phyloP scores from a whole-genome alignment of 2,113 vertebrate genomes.

The Cryptomyrus ogoouensis region DNA sequence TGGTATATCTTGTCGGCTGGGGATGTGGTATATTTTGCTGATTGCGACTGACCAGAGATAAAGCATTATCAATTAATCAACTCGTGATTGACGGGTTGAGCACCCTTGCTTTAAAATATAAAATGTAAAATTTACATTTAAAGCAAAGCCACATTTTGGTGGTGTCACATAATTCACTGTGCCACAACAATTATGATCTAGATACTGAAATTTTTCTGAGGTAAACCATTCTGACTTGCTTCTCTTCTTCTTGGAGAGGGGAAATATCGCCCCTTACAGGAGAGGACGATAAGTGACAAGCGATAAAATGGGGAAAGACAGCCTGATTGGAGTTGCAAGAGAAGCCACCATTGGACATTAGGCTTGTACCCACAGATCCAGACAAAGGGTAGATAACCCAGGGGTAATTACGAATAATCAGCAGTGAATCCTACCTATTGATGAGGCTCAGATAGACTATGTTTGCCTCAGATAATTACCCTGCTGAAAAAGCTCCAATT shows the following conservation, averaged over 20 bases:
- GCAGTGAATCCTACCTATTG: slow-evolving; percentile 14
- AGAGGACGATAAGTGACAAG: not conserved
- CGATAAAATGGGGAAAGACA: not conserved
- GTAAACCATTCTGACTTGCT: not conserved
- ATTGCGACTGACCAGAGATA: not conserved
- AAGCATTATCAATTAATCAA: not conserved
- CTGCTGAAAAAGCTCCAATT: slow-evolving; percentile 22
- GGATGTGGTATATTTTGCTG: not conserved
- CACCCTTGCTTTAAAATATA: not conserved
- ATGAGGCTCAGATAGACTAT: slow-evolving; percentile 15
- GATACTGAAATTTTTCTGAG: not conserved
- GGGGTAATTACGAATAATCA: slow-evolving; percentile 21
- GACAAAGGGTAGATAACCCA: slow-evolving; percentile 13
- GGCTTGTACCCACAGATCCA: not conserved
- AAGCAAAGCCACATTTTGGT: not conserved
- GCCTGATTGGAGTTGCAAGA: not conserved
- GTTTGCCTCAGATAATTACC: slow-evolving; percentile 20
- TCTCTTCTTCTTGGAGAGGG: not conserved
- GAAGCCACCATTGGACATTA: not conserved
- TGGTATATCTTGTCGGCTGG: not conserved
- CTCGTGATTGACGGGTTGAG: not conserved
- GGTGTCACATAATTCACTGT: not conserved
- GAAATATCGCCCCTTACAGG: not conserved
- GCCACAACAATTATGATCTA: not conserved
- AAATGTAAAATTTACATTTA: not conserved